Evolutionary conservation across 2,888 invertebrate genomes (phyloP), one percentile per base, ranked within the genome.

Genomic region (Troides aeacus): DNA sequence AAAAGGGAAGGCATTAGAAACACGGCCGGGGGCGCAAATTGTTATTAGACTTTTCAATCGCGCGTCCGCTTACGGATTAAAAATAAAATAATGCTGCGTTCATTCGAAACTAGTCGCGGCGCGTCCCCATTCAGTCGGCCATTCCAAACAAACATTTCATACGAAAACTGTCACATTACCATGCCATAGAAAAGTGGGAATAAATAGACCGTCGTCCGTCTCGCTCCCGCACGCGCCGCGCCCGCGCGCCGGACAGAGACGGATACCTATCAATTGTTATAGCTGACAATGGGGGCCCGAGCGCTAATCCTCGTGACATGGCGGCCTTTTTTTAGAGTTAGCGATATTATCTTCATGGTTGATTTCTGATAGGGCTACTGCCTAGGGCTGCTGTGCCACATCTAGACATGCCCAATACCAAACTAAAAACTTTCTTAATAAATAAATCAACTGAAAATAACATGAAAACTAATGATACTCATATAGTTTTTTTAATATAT

Each of bases 101-200:
- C 81, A 83, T 86, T 82, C 78, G 81, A 80, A 86, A 85, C 86
- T 81, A 78, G 82, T 78, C 78, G 75, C 75, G 78, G 79, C 78
- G 78, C 81, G 75, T 75, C 77, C 83, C 85, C 84, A 84, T 88
- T 88, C 84, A 86, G 80, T 72, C 39, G 67, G 74, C 81, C 82
- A 85, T 80, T 83, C 81, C 89, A 90, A 90, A 91, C 91, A 91
- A 89, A 90, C 88, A 88, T 87, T 87, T 87, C 89, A 89, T 86
- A 89, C 83, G 84, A 87, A 87, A 89, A 87, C 90, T 92, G 92
- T 91, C 90, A 90, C 89, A 90, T 90, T 88, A 84, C 82, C 81
- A 75, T 79, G 77, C 83, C 80, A 87, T 89, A 87, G 87, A 87
- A 88, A 88, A 90, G 87, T 86, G 87, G 89, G 88, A 90, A 89